Base-by-base conservation (phyloP, 1,140 invertebrate species). In the Lysiphlebus fabarum region DNA sequence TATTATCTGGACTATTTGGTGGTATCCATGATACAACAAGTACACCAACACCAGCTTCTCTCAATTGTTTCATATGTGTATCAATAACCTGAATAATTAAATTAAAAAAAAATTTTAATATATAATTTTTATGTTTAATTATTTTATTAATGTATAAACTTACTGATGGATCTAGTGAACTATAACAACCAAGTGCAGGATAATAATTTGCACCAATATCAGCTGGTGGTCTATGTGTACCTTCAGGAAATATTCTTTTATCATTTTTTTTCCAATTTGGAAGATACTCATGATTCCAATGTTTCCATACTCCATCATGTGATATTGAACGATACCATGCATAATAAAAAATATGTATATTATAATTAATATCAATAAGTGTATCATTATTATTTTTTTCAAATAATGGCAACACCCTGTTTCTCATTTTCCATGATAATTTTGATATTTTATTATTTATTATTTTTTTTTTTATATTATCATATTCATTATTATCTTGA, bases 301-400 rank as follows among this genome's bases (percentile, higher is more conserved):
- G 80, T 58, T 70, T 72, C 75, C 78, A 82, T 8, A 56, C 53
- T 5, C 75, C 74, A 58, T 83, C 80, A 56, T 71, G 71, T 43
- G 65, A 60, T n/a, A 68, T 40, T 42, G 78, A 81, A 10, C 74
- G 73, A 66, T 81, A 82, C 81, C 80, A 82, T 7, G 78, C 67
- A 61, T 82, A 82, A 63, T 83, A 83, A 68, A 83, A 83, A 43
- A 79, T 75, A 62, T 82, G 81, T 26, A 80, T 68, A 57, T 80
- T 77, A 57, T 78, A 78, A 65, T 81, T 80, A 5, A 77, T 71
- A 17, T 72, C 61, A 6, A 72, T 66, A 6, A 61, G 51, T 0
- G 51, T 54, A 8, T 37, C 36, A 54, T 68, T 71, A 14, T 59
- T 67, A 38, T 70, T 73, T 9, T 70, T 33, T 26, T 4, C 17